These are phyloP conservation scores for Alligator mississippiensis DNA, from an alignment of 2,113 vertebrate genomes.

Conservation along the genomic window DNA sequence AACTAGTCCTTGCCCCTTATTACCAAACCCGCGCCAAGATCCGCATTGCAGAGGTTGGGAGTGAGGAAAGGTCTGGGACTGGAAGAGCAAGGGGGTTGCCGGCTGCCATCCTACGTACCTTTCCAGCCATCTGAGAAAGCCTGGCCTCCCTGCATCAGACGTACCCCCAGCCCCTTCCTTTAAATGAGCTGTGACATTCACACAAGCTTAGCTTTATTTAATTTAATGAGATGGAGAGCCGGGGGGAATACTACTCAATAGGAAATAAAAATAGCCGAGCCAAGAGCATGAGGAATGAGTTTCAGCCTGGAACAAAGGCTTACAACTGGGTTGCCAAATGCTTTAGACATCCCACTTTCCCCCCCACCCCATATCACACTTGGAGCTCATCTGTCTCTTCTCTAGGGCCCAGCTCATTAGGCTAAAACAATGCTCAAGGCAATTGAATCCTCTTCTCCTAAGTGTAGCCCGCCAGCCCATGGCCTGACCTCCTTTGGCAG, in stretches of 20 bases:
- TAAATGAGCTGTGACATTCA: neutral
- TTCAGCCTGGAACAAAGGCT: neutral
- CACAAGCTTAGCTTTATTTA: neutral
- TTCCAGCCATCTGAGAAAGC: neutral
- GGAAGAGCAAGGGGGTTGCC: neutral
- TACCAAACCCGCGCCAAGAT: neutral
- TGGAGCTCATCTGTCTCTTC: neutral
- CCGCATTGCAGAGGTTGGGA: neutral
- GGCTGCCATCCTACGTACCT: neutral
- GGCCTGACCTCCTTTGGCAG: neutral
- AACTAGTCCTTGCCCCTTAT: neutral
- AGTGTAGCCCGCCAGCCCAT: neutral
- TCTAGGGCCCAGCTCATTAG: neutral
- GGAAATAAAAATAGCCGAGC: neutral
- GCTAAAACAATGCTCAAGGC: neutral
- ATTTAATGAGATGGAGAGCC: neutral
- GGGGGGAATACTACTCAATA: neutral
- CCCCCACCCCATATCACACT: neutral
- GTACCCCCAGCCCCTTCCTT: neutral
- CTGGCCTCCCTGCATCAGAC: neutral
- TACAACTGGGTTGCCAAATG: neutral
- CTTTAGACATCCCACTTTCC: neutral
- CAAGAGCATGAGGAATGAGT: neutral
- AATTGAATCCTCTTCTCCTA: neutral
- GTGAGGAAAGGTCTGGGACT: neutral